Evolutionary conservation across 1,140 invertebrate genomes (phyloP).

Genomic region (Palaemon carinicauda): DNA sequence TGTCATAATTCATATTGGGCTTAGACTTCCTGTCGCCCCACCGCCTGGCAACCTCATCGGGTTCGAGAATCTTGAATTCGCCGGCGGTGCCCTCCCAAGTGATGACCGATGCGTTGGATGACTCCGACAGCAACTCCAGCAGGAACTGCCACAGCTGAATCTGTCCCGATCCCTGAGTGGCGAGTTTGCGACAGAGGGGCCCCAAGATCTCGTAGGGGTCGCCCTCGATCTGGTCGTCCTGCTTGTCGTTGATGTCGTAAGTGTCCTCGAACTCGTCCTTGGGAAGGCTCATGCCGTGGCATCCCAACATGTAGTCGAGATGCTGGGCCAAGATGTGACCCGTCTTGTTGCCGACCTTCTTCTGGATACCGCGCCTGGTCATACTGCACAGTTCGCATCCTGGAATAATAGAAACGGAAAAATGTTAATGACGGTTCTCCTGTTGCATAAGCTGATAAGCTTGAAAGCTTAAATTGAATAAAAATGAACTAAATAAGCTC

Average conservation of each 20-base stretch:
- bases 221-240: not conserved
- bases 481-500: too few species aligned
- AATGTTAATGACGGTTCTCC: not conserved
- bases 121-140: slow-evolving; percentile 36
- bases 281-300: slow-evolving; percentile 16
- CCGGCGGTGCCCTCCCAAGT: slow-evolving; percentile 48
- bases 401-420: not conserved
- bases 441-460: not conserved
- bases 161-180: slow-evolving; percentile 33
- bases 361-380: slow-evolving; percentile 20
- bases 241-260: not conserved
- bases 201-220: slow-evolving; percentile 45
- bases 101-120: slow-evolving; percentile 35
- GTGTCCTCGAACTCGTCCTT: slow-evolving; percentile 26
- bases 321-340: slow-evolving; percentile 28
- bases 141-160: slow-evolving; percentile 53
- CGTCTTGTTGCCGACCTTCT: slow-evolving; percentile 17
- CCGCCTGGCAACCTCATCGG: slow-evolving; percentile 36
- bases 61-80: slow-evolving; percentile 51
- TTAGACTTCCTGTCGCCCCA: slow-evolving; percentile 50
- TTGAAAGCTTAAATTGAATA: too few species aligned
- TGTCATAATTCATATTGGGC: slow-evolving; percentile 52
- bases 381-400: slow-evolving; percentile 29
- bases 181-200: not conserved
- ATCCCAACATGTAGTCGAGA: slow-evolving; percentile 18